These are phyloP conservation scores for Cyclina sinensis DNA, from an alignment of 1,140 invertebrate genomes.

Conservation along the genomic window DNA sequence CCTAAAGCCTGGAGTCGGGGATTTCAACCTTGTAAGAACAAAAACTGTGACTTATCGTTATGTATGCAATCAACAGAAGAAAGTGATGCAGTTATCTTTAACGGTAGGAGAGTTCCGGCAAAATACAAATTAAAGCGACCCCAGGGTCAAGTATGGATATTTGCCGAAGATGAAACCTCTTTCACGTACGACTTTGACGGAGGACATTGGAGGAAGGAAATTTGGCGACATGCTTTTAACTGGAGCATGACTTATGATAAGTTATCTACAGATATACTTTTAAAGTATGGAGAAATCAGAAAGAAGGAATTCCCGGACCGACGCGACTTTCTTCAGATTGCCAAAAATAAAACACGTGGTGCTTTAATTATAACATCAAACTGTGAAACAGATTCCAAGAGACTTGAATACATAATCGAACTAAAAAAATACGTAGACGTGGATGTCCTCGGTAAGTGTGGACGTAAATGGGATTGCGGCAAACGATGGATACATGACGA, in stretches of 20 bases:
- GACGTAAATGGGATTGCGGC: slow-evolving; percentile 25
- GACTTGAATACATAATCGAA: slow-evolving; percentile 21
- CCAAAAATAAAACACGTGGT: slow-evolving; percentile 26
- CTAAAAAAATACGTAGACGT: slow-evolving; percentile 49
- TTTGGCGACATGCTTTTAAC: slow-evolving; percentile 36
- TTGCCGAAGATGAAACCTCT: slow-evolving; percentile 34
- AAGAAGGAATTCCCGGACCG: neutral
- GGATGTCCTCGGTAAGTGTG: slow-evolving; percentile 22
- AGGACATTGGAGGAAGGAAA: neutral
- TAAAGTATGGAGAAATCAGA: slow-evolving; percentile 9
- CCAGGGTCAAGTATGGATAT: slow-evolving; percentile 50
- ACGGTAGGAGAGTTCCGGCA: neutral
- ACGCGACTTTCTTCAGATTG: neutral
- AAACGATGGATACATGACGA: slow-evolving; percentile 15
- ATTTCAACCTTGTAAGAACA: slow-evolving; percentile 34
- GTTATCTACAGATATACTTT: slow-evolving; percentile 11
- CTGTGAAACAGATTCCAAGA: slow-evolving; percentile 26
- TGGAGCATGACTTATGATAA: slow-evolving; percentile 52
- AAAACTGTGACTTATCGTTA: slow-evolving; percentile 11
- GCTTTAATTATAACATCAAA: slow-evolving; percentile 31
- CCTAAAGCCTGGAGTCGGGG: neutral
- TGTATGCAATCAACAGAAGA: neutral
- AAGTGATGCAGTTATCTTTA: slow-evolving; percentile 41
- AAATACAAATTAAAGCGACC: neutral
- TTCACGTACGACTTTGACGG: slow-evolving; percentile 5